Evolutionary conservation across 2,113 vertebrate genomes (phyloP), one percentile per base, ranked within the genome.

Genomic region (Amphilophus citrinellus): DNA sequence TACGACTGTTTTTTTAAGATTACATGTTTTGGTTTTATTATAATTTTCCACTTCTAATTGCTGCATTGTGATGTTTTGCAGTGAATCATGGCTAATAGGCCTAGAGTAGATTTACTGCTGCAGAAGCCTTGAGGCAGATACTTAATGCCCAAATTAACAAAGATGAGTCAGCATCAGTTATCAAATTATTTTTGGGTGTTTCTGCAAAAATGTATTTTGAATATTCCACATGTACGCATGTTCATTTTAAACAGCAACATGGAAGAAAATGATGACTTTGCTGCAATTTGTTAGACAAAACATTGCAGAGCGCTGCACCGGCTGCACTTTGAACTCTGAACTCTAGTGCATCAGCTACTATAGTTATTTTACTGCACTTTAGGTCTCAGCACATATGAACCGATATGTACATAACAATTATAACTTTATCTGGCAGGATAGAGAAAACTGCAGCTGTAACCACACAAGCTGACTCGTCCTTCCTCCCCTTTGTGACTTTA

Each of bases 61-160:
- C 22, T 7, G 42, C 15, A 0, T 30, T 68, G 42, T 50, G 42
- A 50, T 0, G 47, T 68, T 68, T 0, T 5, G 9, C 65, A 71
- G 22, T 71, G 65, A 47, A 50, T 71, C 42, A 20, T 0, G 9
- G 65, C 47, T 71, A 50, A 71, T 0, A 71, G 44, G 24, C 6
- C 0, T 30, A 20, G 15, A 71, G 44, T 32, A 71, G 66, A 32
- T 13, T 20, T 7, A 71, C 17, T 53, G 44, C 44, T 71, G 66
- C 66, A 50, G 24, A 71, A 50, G 10, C 65, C 65, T 71, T 3
- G 15, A 71, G 65, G 15, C 24, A 71, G 66, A 50, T 39, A 71
- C 66, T 53, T 53, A 17, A 71, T 50, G 66, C 50, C 44, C 66
- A 32, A 44, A 47, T 47, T 47, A 47, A 47, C 44, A 47, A 71